A percentile compares a stretch with the other conserved stretches of the same genome.
phyloP scores from a whole-genome alignment of 2,113 vertebrate genomes.

The Sula dactylatra region DNA sequence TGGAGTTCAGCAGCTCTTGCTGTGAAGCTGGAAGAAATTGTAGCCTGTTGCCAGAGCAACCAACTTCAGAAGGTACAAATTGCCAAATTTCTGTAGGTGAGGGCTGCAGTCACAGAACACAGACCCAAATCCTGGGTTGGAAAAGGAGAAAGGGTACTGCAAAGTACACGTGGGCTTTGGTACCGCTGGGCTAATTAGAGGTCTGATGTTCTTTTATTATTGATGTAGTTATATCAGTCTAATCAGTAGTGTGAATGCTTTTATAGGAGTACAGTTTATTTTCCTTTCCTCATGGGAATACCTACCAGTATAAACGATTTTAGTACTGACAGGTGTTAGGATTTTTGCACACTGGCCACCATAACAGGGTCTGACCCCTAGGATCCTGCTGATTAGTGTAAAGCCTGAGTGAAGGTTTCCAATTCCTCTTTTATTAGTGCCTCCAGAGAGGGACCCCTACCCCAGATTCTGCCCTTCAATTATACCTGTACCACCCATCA shows the following conservation, averaged over 20 bases:
- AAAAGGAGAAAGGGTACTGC: not conserved
- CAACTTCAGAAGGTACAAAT: not conserved
- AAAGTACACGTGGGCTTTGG: not conserved
- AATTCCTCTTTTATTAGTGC: not conserved
- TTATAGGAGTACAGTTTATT: not conserved
- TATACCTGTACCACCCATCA: not conserved
- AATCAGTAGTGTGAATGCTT: not conserved
- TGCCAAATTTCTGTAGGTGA: not conserved
- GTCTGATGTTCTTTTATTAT: not conserved
- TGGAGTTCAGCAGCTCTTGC: constrained; percentile 6
- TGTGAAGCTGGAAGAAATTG: constrained; percentile 28
- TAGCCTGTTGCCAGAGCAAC: constrained; percentile 56
- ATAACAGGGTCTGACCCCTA: not conserved
- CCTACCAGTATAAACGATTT: not conserved
- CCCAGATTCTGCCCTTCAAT: not conserved
- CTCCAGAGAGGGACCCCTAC: not conserved
- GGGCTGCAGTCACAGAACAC: not conserved
- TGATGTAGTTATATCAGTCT: not conserved
- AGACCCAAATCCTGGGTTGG: not conserved
- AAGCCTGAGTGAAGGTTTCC: not conserved
- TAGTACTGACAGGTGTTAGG: not conserved
- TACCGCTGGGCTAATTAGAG: not conserved
- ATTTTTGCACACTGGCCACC: not conserved
- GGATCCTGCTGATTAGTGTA: not conserved
- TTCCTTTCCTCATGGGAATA: not conserved